Base-by-base conservation (phyloP, 2,797 vertebrate genomes). In the Microchirus variegatus region DNA sequence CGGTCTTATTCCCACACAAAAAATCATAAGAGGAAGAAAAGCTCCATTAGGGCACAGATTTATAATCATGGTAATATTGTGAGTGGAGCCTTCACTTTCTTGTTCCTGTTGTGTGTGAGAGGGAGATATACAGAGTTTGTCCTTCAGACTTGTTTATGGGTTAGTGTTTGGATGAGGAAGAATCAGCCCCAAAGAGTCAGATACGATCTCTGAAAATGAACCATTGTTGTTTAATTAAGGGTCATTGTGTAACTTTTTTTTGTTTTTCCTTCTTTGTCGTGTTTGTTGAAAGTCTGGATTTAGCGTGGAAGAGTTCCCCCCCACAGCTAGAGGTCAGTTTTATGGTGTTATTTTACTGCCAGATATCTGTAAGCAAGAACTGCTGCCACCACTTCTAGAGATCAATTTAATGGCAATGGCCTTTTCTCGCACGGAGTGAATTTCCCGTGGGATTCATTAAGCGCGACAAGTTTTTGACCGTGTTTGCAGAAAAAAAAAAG, bases 201-300 rank as follows among this genome's bases (percentile, higher is more conserved):
- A 86, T 88, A 78, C 63, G 61, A 87, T 83, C 88, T 75, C 55
- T 50, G 56, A 73, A 78, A 86, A 84, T 47, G 16, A 75, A 36
- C 41, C 66, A 82, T 83, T 77, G 54, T 76, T 72, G 72, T 64
- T 67, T 70, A 77, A 88, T 82, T 70, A 75, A 47, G 15, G 12
- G 31, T 53, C 72, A 82, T 85, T 87, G 78, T 89, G 73, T 53
- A 63, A 71, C 70, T 63, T 81, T 63, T 74, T 63, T 63, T 74
- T 63, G 66, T 74, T 73, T 74, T 50, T 43, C 15, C 14, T 11
- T 58, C 22, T 72, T 65, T 70, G 42, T 71, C 13, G 50, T 49
- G 56, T 69, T 81, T 69, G 68, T 81, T 69, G 52, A 48, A 75
- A 49, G 67, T 56, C 61, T 70, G 62, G 46, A 22, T 70, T 70